Evolutionary conservation across 2,113 vertebrate genomes (phyloP).

Genomic region (Burhinus oedicnemus): DNA sequence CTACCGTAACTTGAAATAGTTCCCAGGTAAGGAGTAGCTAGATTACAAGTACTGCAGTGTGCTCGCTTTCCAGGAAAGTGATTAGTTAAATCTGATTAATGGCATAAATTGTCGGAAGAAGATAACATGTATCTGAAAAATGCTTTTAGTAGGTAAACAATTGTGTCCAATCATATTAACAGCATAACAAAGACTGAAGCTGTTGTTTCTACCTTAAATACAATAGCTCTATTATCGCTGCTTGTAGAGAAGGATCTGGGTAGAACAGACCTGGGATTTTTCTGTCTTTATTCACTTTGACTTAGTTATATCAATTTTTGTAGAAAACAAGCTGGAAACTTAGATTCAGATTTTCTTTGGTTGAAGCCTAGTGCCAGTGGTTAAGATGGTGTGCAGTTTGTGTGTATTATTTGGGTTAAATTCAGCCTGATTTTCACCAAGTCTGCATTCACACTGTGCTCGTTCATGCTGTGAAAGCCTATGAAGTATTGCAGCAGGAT

Average conservation of each 20-base stretch:
- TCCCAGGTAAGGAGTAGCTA: not conserved
- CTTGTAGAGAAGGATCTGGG: not conserved
- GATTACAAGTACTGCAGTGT: not conserved
- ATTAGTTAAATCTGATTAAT: not conserved
- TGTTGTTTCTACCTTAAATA: slow-evolving; percentile 30
- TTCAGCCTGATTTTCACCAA: not conserved
- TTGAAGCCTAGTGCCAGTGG: not conserved
- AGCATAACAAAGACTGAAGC: not conserved
- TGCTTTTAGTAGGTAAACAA: not conserved
- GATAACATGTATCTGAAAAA: not conserved
- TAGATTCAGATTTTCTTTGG: not conserved
- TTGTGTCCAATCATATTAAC: not conserved
- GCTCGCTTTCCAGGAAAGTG: not conserved
- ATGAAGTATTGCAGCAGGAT: not conserved
- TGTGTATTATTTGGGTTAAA: not conserved
- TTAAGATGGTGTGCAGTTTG: not conserved
- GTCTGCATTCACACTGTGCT: not conserved
- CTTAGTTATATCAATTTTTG: not conserved
- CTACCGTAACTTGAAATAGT: not conserved
- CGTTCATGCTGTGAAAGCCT: not conserved
- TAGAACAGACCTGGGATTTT: slow-evolving; percentile 18
- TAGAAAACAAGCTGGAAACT: not conserved
- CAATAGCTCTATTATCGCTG: not conserved
- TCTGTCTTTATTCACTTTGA: not conserved
- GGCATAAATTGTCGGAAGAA: not conserved